A percentile compares a stretch with the other conserved stretches of the same genome.
These are phyloP conservation scores for Proteles cristata DNA, from an alignment of 2,113 vertebrate species.

Conservation along the genomic window DNA sequence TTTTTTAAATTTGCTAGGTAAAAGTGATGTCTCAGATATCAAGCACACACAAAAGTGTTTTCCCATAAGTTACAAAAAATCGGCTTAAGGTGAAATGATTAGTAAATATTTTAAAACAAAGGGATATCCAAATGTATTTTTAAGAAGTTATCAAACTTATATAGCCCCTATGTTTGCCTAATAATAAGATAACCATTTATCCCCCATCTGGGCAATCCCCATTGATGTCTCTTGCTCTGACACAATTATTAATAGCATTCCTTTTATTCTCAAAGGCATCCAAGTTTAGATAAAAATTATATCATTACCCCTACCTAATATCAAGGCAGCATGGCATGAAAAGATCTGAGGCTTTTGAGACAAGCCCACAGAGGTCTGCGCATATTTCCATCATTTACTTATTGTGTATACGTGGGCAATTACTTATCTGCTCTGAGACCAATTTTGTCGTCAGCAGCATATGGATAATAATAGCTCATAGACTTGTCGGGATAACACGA, in stretches of 20 bases:
- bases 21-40: slow-evolving; percentile 24
- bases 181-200: neutral
- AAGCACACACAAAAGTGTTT: neutral
- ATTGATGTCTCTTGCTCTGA: neutral
- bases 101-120: slow-evolving; percentile 44
- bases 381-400: slow-evolving; percentile 38
- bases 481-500: slow-evolving; percentile 50
- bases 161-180: neutral
- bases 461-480: slow-evolving; percentile 60
- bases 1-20: slow-evolving; percentile 46
- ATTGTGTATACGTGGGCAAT: slow-evolving; percentile 28
- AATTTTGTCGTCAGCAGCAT: slow-evolving; percentile 61
- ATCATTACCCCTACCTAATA: neutral
- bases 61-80: neutral
- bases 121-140: neutral
- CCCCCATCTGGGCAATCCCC: neutral
- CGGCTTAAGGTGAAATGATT: slow-evolving; percentile 23
- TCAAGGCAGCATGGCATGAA: neutral
- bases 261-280: slow-evolving; percentile 5
- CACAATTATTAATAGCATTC: neutral
- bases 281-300: slow-evolving; percentile 11
- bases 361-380: neutral
- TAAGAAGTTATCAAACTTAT: neutral
- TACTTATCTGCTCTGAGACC: slow-evolving; percentile 64
- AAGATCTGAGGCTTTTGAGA: slow-evolving; percentile 11